A percentile compares a stretch with the other conserved stretches of the same genome.
Evolutionary conservation across 2,113 vertebrate species (phyloP).

Genomic region (Hiodon alosoides): DNA sequence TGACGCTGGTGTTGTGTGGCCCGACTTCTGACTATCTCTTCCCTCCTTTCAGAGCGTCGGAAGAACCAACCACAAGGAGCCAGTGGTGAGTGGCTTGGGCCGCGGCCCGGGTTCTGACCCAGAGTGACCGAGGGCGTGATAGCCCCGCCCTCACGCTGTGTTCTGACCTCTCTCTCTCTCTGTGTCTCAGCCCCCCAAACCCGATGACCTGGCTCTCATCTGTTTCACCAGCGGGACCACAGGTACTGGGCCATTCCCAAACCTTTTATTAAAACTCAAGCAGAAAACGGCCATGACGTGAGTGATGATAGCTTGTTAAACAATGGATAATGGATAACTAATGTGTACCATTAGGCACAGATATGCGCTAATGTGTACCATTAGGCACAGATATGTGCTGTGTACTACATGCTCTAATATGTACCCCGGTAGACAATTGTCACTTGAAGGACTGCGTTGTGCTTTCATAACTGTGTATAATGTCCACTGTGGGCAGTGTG

Average conservation of each 20-base stretch:
- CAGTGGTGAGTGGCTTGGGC: conserved; percentile 64
- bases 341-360: no score
- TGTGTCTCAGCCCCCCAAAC: conserved; percentile 57
- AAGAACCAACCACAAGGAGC: conserved; percentile 63
- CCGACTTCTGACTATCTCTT: conserved; percentile 20
- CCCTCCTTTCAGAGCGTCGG: conserved; percentile 67
- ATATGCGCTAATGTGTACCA: no score
- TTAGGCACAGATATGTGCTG: no score
- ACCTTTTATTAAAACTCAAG: not conserved
- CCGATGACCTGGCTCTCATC: conserved; percentile 64
- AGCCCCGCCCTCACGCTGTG: not conserved
- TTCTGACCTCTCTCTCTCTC: conserved; percentile 17
- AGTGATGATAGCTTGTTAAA: not conserved
- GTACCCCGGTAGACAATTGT: no score
- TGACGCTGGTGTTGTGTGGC: conserved; percentile 1
- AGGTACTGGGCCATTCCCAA: conserved; percentile 43
- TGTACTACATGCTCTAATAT: no score
- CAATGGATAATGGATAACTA: no score
- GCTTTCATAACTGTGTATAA: no score
- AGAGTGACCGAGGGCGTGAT: not conserved
- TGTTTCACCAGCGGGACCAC: conserved; percentile 76
- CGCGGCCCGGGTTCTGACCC: not conserved
- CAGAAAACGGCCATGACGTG: no score
- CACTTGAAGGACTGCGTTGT: no score
- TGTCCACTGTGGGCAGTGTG: no score